Conservation (phyloP, 2,797 vertebrate genomes). For the Varecia variegata region DNA sequence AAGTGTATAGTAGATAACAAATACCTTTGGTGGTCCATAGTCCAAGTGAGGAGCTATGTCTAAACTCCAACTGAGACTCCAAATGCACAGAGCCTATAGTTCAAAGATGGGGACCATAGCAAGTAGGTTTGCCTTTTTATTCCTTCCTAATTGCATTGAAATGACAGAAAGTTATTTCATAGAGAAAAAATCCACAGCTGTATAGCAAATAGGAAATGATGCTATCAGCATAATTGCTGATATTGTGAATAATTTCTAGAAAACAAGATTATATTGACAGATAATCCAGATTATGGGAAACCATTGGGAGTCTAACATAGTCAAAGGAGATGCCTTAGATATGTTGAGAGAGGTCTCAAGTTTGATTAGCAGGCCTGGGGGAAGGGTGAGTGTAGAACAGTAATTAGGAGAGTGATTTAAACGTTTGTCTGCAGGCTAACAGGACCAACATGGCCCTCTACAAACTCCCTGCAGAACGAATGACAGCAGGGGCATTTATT, state of each 20-base stretch:
- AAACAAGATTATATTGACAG: neutral
- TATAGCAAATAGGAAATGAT: neutral
- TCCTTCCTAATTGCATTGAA: neutral
- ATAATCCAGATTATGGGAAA: neutral
- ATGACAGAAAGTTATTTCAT: neutral
- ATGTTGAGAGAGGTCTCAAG: neutral
- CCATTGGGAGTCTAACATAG: neutral
- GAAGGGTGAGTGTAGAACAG: neutral
- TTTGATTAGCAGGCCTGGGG: neutral
- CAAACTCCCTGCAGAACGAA: neutral
- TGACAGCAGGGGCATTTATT: neutral
- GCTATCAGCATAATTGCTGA: neutral
- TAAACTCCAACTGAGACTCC: neutral
- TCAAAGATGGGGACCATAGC: neutral
- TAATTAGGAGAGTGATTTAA: neutral
- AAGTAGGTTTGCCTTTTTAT: neutral
- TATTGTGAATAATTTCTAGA: neutral
- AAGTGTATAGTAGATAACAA: constrained; percentile 16
- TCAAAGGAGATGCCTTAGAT: neutral
- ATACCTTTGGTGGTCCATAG: neutral
- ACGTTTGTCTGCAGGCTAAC: neutral
- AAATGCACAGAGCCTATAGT: neutral
- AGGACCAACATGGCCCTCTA: neutral
- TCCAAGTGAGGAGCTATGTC: neutral
- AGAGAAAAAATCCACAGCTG: neutral